Evolutionary conservation across 2,888 invertebrate genomes (phyloP).

Genomic region (Nymphalis polychloros): DNA sequence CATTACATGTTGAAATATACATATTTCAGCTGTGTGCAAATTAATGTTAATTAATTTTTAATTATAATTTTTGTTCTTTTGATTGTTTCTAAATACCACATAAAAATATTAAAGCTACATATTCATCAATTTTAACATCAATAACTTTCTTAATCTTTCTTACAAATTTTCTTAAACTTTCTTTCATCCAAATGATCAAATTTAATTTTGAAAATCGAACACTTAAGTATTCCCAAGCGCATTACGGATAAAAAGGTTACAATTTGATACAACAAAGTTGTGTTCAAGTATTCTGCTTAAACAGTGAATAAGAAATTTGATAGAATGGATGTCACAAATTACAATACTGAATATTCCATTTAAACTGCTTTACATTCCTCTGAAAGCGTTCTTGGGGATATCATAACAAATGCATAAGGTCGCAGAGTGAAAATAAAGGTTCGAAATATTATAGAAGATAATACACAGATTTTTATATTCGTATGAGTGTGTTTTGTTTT

Average conservation of each 20-base stretch:
- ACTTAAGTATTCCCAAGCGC: conserved; percentile 14
- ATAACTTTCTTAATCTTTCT: too few relatives aligned
- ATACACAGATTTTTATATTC: conserved; percentile 16
- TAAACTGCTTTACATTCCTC: conserved; percentile 73
- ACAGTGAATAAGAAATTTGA: conserved; percentile 69
- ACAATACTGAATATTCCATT: conserved; percentile 74
- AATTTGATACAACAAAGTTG: conserved; percentile 41
- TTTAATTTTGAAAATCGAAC: background rate
- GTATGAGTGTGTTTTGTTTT: too few relatives aligned
- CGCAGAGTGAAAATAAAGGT: conserved; percentile 41
- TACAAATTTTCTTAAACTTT: too few relatives aligned
- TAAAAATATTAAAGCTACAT: too few relatives aligned
- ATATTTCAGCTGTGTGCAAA: too few relatives aligned
- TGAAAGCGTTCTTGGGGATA: conserved; percentile 64
- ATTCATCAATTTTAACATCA: too few relatives aligned
- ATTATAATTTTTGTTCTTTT: too few relatives aligned
- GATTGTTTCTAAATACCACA: too few relatives aligned
- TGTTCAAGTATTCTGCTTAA: conserved; percentile 62
- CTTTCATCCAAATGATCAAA: too few relatives aligned
- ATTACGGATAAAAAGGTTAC: conserved; percentile 43
- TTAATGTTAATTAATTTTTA: too few relatives aligned
- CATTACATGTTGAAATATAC: too few relatives aligned
- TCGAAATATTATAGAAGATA: conserved; percentile 26
- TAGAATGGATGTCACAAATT: conserved; percentile 68
- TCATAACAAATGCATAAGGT: conserved; percentile 75